Evolutionary conservation across 2,888 invertebrate species (phyloP), one percentile per base, ranked within the genome.

Genomic region (Crossocerus cetratus): DNA sequence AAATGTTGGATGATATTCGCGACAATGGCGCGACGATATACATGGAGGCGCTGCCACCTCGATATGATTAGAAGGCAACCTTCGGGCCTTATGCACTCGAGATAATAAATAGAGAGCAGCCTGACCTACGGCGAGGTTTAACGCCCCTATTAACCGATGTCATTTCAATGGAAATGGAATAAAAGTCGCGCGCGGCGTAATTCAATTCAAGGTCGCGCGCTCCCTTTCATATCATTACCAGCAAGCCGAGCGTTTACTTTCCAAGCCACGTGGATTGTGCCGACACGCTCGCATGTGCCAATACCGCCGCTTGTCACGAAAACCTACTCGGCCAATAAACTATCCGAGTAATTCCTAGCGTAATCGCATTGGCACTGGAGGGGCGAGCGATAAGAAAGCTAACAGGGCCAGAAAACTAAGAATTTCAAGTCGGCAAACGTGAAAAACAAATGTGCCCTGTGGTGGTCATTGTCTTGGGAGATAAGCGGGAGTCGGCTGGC

Each of bases 131-230:
- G 42, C 45, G 70, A 73, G 57, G 73, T 80, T 82, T 80, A 77
- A 83, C 79, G 77, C 49, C 63, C 76, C 73, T 71, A 76, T 83
- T 80, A 76, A 67, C 74, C 82, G 78, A 83, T 80, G 83, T 80
- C 81, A 77, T 76, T 81, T 77, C 80, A 81, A 75, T 80, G 77
- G 72, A 71, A 84, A 78, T 83, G 78, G 78, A 80, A 81, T 83
- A 83, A 83, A 82, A 79, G 77, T 78, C 80, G 76, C 75, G 75
- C 77, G 76, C 74, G 69, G 72, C 72, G 77, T 79, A 80, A 83
- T 79, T 82, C 75, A 71, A 80, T 79, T 76, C 82, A 81, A 85
- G 83, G 83, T 77, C 81, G 79, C 58, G 55, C 72, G 53, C 71
- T 78, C 71, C 65, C 58, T 65, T 63, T 75, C 64, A 54, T 64